Percentiles rank a stretch among this genome's conserved stretches.
These are phyloP conservation scores for Euura saliciscinereae DNA, from an alignment of 1,140 invertebrate genomes.

Conservation along the genomic window DNA sequence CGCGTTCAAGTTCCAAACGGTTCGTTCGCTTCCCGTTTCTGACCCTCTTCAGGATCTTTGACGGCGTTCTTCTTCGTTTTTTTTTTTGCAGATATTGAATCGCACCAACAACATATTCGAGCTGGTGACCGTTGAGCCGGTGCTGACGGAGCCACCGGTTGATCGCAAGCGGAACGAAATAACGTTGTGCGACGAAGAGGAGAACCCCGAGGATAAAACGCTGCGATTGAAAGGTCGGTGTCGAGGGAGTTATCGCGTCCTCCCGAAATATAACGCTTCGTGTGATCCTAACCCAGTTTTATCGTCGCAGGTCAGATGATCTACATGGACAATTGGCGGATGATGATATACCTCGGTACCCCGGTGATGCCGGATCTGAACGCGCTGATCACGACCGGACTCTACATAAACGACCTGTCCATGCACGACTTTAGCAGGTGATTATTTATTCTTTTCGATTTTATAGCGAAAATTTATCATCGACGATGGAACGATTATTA, in stretches of 20 bases:
- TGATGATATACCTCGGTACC: slow-evolving; percentile 95
- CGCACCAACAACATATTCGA: slow-evolving; percentile 97
- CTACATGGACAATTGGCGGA: slow-evolving; percentile 96
- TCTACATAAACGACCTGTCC: slow-evolving; percentile 96
- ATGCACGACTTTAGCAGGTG: slow-evolving; percentile 97
- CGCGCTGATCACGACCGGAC: slow-evolving; percentile 83
- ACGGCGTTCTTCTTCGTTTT: background rate
- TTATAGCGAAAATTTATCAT: background rate
- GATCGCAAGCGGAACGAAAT: slow-evolving; percentile 61
- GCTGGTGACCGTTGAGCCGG: slow-evolving; percentile 84
- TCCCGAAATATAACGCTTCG: slow-evolving; percentile 5
- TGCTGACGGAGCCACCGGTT: slow-evolving; percentile 70
- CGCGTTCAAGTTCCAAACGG: slow-evolving; percentile 91
- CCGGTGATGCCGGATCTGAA: slow-evolving; percentile 94
- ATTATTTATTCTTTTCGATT: slow-evolving; percentile 26
- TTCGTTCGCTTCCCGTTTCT: slow-evolving; percentile 61
- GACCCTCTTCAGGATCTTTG: slow-evolving; percentile 7
- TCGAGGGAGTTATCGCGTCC: slow-evolving; percentile 3
- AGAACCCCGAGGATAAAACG: slow-evolving; percentile 69
- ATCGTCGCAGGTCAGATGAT: slow-evolving; percentile 89
- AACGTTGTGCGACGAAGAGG: slow-evolving; percentile 68
- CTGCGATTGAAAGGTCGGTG: slow-evolving; percentile 79
- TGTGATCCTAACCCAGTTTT: background rate
- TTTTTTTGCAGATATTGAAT: slow-evolving; percentile 80
- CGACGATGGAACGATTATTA: slow-evolving; percentile 20